Evolutionary conservation across 1,140 invertebrate species (phyloP), one percentile per base, ranked within the genome.

Genomic region (Trachymyrmex septentrionalis): DNA sequence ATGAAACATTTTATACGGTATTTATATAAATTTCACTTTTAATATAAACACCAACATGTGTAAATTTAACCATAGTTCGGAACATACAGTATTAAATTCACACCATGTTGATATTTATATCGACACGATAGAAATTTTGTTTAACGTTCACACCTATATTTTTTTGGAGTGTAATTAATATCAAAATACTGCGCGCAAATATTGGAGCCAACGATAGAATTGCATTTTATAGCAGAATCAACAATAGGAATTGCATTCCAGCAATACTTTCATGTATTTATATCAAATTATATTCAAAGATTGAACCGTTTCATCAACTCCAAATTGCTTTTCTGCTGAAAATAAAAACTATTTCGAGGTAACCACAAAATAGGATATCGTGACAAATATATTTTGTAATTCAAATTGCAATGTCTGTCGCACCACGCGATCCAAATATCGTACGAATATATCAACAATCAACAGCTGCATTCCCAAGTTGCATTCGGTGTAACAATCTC

Each of bases 391-490:
- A 19, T 69, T 44, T 24, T 14, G 27, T 30, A 73, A 73, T 61
- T 82, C 38, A 57, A 48, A 48, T 57, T 48, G 24, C 38, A 44
- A 72, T 53, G 44, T 24, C 53, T 71, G 53, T 72, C 6, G 50
- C 34, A 5, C 21, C 24, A 19, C 9, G 21, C 30, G 30, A 12
- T 61, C 38, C 27, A 84, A 84, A 84, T 73, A 63, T 73, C 38
- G 19, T 71, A 38, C 69, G 30, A 48, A 75, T 64, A 30, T 69
- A 69, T 80, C 77, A 80, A 80, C 77, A 80, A 50, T 69, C 69
- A 59, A 30, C 66, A 19, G 48, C 24, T 80, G 44, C 55, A 75
- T 75, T 75, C 24, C 71, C 80, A 73, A 82, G 53, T 55, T 59
- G 80, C 38, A 63, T 50, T 34, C 69, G 80, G 12, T 30, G 34